phyloP scores from a whole-genome alignment of 2,113 vertebrate genomes.

The Perccottus glenii region DNA sequence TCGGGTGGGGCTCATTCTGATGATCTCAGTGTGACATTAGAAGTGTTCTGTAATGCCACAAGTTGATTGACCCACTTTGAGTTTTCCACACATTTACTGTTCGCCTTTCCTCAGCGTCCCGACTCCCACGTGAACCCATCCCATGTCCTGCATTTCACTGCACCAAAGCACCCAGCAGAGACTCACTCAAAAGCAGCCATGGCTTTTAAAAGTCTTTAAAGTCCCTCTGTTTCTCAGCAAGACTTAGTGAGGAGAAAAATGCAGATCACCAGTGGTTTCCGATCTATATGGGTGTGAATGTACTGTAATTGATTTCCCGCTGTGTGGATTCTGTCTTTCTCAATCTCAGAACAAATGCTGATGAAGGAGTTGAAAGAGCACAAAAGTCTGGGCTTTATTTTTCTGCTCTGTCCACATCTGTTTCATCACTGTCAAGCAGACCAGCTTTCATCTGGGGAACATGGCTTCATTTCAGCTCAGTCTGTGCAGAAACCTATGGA shows the following conservation, averaged over 20 bases:
- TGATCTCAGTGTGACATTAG: conserved; percentile 49
- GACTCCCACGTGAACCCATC: conserved; percentile 32
- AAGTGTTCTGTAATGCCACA: background rate
- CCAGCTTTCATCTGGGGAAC: conserved; percentile 1
- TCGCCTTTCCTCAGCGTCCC: conserved; percentile 13
- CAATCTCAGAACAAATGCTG: conserved; percentile 47
- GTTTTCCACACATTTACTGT: conserved; percentile 1
- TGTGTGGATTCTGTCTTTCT: conserved; percentile 54
- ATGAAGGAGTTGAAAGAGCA: conserved; percentile 53
- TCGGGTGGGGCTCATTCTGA: background rate
- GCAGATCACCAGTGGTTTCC: conserved; percentile 50
- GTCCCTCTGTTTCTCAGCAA: conserved; percentile 29
- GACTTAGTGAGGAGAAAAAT: conserved; percentile 32
- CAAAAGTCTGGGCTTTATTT: conserved; percentile 35
- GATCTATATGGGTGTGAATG: conserved; percentile 58
- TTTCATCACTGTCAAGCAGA: conserved; percentile 34
- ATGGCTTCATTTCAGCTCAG: conserved; percentile 4
- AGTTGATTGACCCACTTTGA: conserved; percentile 22
- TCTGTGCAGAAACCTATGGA: conserved; percentile 11
- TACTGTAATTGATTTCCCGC: conserved; percentile 66
- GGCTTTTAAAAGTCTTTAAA: conserved; percentile 20
- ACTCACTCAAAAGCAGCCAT: conserved; percentile 39
- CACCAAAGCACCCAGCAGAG: conserved; percentile 30
- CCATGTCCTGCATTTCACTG: conserved; percentile 18
- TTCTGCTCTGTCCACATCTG: conserved; percentile 17